Evolutionary conservation across 1,140 invertebrate genomes (phyloP), one percentile per base, ranked within the genome.

Genomic region (Pseudomyrmex sp.): DNA sequence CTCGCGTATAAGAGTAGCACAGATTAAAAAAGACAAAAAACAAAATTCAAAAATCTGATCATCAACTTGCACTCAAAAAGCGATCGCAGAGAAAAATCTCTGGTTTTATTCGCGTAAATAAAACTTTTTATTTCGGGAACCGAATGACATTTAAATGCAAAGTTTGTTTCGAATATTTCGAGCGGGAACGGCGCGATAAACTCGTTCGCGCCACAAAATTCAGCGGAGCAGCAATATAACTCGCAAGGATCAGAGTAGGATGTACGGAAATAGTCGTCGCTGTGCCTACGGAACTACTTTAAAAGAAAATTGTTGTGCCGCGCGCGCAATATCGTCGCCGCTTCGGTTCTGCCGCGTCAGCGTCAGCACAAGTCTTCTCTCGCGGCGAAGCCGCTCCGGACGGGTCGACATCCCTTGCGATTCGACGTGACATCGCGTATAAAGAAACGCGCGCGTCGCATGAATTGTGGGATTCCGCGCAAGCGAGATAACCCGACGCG

Each of bases 381-480:
- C 5, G 8, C 26, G 26, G 23, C 23, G 35, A 35, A 35, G 5
- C 35, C 35, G 35, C 35, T 9, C 23, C 56, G 15, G 18, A 18
- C 58, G 52, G 7, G 2, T n/a, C 69, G 44, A 83, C 44, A 1
- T 75, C 26, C 50, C 20, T 48, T 65, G 46, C 35, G 54, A 77
- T 68, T 83, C 63, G 54, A 82, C 18, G 44, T 50, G 69, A 68
- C 70, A 26, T 75, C 35, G 54, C 13, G 20, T 26, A 35, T 58
- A 54, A 65, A 50, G 50, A 23, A 74, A 58, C 7, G 5, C 35
- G 26, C 70, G 35, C 35, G 46, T 46, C 20, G 61, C 26, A 86
- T 61, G 83, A 86, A 18, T 80, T 73, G 68, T 56, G 61, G 83
- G 26, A 58, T 85, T 80, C 8, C 65, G 20, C 18, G 44, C 18